Base-by-base conservation (phyloP, 2,797 vertebrate species). In the Bryconaethiops microstoma region DNA sequence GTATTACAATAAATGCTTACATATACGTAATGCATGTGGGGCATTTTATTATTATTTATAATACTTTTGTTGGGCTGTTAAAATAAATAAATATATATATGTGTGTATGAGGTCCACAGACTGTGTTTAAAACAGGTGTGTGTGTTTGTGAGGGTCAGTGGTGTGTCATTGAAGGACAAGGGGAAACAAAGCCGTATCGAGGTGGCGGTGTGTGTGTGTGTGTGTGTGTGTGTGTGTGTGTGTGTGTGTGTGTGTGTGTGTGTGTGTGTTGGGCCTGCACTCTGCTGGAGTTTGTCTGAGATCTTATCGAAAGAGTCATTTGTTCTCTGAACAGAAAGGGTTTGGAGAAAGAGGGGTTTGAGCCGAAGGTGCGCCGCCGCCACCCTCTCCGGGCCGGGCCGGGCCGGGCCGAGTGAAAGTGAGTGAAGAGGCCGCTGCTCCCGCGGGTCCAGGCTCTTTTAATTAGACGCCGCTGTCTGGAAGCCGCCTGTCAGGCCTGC, bases 291-390 rank as follows among this genome's bases (percentile, higher is more conserved):
- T 50, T 63, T 29, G 60, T 83, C 83, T 80, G 78, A 81, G 50
- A 79, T 92, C 89, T 93, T 93, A 93, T 94, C 93, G 79, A 82
- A 79, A 82, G 39, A 87, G 87, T 87, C 90, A 85, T 93, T 93
- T 93, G 92, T 94, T 93, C 89, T 85, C 68, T 82, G 64, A 81
- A 82, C 88, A 91, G 85, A 89, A 90, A 91, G 48, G 81, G 83
- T 74, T 74, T 19, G 80, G 82, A 83, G n/a, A 59, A 63, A 72
- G 29, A 29, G 42, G 40, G 17, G 45, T n/a, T n/a, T n/a, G n/a
- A n/a, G n/a, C n/a, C n/a, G n/a, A n/a, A n/a, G n/a, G n/a, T n/a
- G n/a, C n/a, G n/a, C n/a, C n/a, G n/a, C n/a, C n/a, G n/a, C n/a
- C n/a, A n/a, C n/a, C n/a, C n/a, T n/a, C n/a, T n/a, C n/a, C n/a